Conservation (phyloP, 2,888 invertebrate species). For the Alitta virens region DNA sequence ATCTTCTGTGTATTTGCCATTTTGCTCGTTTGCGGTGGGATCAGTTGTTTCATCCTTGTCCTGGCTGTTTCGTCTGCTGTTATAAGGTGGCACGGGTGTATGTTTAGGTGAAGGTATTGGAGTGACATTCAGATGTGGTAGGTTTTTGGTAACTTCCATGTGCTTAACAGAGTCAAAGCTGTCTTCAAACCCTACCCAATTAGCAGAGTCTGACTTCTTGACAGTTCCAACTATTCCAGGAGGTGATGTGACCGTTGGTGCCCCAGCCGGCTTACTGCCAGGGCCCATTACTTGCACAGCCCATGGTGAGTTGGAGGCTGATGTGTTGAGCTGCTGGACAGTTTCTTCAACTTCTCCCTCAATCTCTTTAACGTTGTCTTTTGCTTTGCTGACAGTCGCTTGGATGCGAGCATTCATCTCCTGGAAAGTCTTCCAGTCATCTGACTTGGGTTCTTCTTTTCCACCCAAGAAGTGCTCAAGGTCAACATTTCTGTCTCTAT, state of each 20-base stretch:
- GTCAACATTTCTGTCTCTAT: slow-evolving; percentile 1
- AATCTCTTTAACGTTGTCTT: slow-evolving; percentile 2
- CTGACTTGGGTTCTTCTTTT: slow-evolving; percentile 4
- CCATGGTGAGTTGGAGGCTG: slow-evolving; percentile 12
- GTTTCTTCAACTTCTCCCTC: slow-evolving; percentile 10
- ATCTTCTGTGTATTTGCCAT: background rate
- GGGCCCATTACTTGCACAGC: slow-evolving; percentile 3
- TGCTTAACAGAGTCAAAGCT: slow-evolving; percentile 4
- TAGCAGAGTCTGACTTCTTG: background rate
- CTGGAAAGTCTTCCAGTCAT: slow-evolving; percentile 13
- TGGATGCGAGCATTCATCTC: slow-evolving; percentile 14
- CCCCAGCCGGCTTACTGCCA: background rate
- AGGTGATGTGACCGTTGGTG: background rate
- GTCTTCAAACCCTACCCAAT: background rate
- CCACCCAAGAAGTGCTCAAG: slow-evolving; percentile 8
- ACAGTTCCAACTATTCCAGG: background rate
- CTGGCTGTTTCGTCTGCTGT: slow-evolving; percentile 38
- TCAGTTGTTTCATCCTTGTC: slow-evolving; percentile 16
- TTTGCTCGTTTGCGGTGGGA: background rate
- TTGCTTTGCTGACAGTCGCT: slow-evolving; percentile 1
- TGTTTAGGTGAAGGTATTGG: slow-evolving; percentile 33
- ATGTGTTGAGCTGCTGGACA: background rate
- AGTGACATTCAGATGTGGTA: slow-evolving; percentile 27
- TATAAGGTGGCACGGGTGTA: slow-evolving; percentile 34
- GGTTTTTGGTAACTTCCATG: slow-evolving; percentile 1